Evolutionary conservation across 1,140 invertebrate species (phyloP).

Genomic region (Hypothenemus hampei): DNA sequence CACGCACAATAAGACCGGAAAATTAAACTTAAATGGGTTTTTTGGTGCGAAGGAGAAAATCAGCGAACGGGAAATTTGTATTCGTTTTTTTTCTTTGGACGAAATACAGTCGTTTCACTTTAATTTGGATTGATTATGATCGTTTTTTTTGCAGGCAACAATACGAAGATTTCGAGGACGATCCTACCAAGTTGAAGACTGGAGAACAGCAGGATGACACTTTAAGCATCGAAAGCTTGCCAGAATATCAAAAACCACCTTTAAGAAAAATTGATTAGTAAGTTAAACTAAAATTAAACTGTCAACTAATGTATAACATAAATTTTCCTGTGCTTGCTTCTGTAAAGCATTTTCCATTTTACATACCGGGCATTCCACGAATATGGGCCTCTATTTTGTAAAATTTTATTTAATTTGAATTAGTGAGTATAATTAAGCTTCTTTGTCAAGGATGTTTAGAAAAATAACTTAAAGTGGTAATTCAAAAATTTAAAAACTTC

Average conservation of each 20-base stretch:
- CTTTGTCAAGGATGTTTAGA: too few relatives aligned
- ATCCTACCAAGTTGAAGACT: constrained; percentile 51
- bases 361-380: too few relatives aligned
- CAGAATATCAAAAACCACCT: constrained; percentile 71
- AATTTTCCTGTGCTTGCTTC: too few relatives aligned
- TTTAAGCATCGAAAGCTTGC: constrained; percentile 57
- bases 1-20: background rate
- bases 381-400: too few relatives aligned
- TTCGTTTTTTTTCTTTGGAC: background rate
- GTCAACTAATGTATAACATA: too few relatives aligned
- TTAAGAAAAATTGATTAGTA: constrained; percentile 77
- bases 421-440: too few relatives aligned
- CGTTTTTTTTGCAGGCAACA: constrained; percentile 37
- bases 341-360: too few relatives aligned
- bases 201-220: constrained; percentile 52
- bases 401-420: too few relatives aligned
- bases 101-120: background rate
- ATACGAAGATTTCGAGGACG: constrained; percentile 61
- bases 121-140: background rate
- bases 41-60: background rate
- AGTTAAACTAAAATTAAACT: background rate
- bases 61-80: background rate
- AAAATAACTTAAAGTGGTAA: too few relatives aligned
- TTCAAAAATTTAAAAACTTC: too few relatives aligned
- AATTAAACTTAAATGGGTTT: background rate